Conservation (phyloP, 2,888 invertebrate genomes). For the Heliothis peltigera region DNA sequence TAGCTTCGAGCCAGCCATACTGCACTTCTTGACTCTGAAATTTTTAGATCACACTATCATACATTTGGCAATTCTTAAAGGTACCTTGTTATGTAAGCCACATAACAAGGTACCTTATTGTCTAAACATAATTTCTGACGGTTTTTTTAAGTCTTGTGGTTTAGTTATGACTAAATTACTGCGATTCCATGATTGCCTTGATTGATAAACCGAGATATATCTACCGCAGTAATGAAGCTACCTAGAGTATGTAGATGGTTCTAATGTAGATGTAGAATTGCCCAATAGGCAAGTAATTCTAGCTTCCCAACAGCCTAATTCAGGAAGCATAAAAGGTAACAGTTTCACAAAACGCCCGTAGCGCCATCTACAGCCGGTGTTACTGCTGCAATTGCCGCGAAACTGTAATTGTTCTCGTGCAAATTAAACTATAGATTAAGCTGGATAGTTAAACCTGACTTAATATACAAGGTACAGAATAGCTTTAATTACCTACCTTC, state of each 20-base stretch:
- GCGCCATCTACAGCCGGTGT: constrained; percentile 23
- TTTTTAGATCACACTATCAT: constrained; percentile 2
- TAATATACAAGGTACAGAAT: no score
- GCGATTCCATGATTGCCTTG: no score
- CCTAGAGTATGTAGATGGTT: neutral
- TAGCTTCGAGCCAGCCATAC: constrained; percentile 14
- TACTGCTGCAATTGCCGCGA: constrained; percentile 16
- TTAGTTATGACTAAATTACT: no score
- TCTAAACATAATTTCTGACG: no score
- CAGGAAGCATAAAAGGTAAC: neutral
- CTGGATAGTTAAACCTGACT: neutral
- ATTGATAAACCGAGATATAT: neutral
- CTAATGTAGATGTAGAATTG: neutral
- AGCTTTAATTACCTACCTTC: no score
- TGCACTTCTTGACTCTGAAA: constrained; percentile 31
- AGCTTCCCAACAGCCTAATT: constrained; percentile 8
- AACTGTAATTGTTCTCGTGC: constrained; percentile 1
- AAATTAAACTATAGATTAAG: constrained; percentile 1
- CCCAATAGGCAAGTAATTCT: neutral
- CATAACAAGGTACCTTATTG: no score
- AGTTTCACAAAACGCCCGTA: constrained; percentile 4
- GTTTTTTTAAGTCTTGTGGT: no score
- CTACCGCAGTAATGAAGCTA: neutral
- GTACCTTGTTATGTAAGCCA: no score
- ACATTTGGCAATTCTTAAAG: neutral